Conservation (phyloP, 1,140 invertebrate genomes). For the Tetramorium alpestre region DNA sequence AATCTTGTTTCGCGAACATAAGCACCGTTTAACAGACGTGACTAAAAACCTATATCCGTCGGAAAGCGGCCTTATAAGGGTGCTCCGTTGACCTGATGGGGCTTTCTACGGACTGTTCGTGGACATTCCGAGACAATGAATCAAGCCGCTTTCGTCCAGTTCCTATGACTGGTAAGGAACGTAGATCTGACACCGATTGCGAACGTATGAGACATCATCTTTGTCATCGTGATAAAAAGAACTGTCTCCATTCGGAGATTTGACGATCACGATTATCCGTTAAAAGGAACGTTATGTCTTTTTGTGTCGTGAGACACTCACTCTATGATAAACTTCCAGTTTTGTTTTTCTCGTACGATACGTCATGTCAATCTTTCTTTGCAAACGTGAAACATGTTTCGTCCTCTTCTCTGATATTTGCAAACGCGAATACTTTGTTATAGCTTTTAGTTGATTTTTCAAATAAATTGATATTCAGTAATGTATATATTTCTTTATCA, state of each 20-base stretch:
- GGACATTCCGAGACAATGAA: constrained; percentile 77
- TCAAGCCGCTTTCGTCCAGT: constrained; percentile 51
- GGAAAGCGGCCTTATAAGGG: constrained; percentile 72
- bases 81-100: constrained; percentile 49
- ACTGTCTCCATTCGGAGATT: constrained; percentile 25
- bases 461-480: background rate
- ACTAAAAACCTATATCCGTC: constrained; percentile 73
- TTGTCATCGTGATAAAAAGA: constrained; percentile 15
- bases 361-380: constrained; percentile 16
- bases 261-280: constrained; percentile 36
- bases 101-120: constrained; percentile 67
- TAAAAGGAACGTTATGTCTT: constrained; percentile 27
- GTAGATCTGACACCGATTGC: constrained; percentile 37
- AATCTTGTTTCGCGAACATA: background rate
- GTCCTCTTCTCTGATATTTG: background rate
- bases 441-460: background rate
- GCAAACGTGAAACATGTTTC: background rate
- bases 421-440: background rate
- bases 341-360: background rate
- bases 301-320: constrained; percentile 5
- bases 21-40: constrained; percentile 21
- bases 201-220: constrained; percentile 44
- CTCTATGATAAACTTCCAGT: background rate
- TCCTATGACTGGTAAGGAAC: constrained; percentile 34
- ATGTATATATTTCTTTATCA: background rate